Evolutionary conservation across 2,888 invertebrate species (phyloP).

Genomic region (Agrilus biguttatus): DNA sequence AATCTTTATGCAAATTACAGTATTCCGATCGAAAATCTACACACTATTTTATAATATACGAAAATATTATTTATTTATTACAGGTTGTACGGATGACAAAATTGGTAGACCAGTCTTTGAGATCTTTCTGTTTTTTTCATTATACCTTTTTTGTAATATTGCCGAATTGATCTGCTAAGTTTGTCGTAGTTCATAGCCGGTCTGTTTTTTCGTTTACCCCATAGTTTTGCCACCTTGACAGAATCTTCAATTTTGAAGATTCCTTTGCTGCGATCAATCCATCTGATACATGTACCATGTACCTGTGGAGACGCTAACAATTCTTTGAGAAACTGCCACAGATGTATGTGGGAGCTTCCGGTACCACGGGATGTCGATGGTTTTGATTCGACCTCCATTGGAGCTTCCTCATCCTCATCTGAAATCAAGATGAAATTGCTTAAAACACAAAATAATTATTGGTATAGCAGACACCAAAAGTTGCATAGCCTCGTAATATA

Average conservation of each 20-base stretch:
- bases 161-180: conserved; percentile 89
- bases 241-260: conserved; percentile 99
- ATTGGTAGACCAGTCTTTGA: conserved; percentile 96
- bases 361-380: conserved; percentile 22
- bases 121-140: conserved; percentile 98
- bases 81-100: conserved; percentile 87
- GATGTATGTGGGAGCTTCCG: conserved; percentile 78
- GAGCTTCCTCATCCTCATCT: conserved; percentile 34
- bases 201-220: conserved; percentile 96
- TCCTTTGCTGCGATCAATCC: conserved; percentile 88
- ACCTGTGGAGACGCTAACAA: conserved; percentile 75
- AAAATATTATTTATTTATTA: conserved; percentile 29
- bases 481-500: too few species aligned
- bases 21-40: conserved; percentile 11
- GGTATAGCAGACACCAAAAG: background rate
- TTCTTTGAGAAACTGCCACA: conserved; percentile 98
- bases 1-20: background rate
- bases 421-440: conserved; percentile 11
- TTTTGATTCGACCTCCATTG: conserved; percentile 15
- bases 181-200: conserved; percentile 99
- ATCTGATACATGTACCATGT: conserved; percentile 90
- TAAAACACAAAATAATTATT: conserved; percentile 1
- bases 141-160: conserved; percentile 98
- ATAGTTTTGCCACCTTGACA: conserved; percentile 88
- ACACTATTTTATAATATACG: conserved; percentile 2